Evolutionary conservation across 1,140 invertebrate species (phyloP).

Genomic region (Scaptomyza graminum): DNA sequence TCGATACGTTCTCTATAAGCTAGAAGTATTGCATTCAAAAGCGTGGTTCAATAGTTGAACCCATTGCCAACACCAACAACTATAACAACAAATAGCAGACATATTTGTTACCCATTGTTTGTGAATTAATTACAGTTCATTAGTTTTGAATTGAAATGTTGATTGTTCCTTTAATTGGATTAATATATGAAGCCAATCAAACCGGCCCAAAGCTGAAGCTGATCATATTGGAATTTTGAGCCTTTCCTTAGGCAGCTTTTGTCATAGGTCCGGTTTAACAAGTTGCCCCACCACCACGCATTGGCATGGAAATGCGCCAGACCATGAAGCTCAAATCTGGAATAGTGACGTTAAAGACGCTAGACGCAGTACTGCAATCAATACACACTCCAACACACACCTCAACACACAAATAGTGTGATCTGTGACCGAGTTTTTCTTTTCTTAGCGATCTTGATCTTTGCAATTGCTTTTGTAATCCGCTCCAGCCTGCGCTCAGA

Average conservation of each 20-base stretch:
- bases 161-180: slow-evolving; percentile 83
- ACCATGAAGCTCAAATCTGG: slow-evolving; percentile 41
- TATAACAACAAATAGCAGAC: slow-evolving; percentile 55
- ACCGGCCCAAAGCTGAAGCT: slow-evolving; percentile 45
- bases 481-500: slow-evolving; percentile 40
- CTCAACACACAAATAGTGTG: slow-evolving; percentile 15
- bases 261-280: slow-evolving; percentile 75
- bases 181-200: slow-evolving; percentile 61
- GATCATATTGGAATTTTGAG: slow-evolving; percentile 45
- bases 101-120: slow-evolving; percentile 66
- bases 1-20: slow-evolving; percentile 27
- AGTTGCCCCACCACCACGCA: slow-evolving; percentile 48
- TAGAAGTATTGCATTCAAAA: slow-evolving; percentile 54
- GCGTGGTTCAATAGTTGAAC: slow-evolving; percentile 33
- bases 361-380: background rate
- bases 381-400: background rate
- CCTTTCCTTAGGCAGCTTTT: slow-evolving; percentile 52
- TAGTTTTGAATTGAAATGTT: slow-evolving; percentile 81
- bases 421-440: slow-evolving; percentile 67
- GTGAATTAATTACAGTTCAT: slow-evolving; percentile 78
- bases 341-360: slow-evolving; percentile 11
- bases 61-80: background rate
- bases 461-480: slow-evolving; percentile 39
- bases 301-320: slow-evolving; percentile 70
- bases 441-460: slow-evolving; percentile 59